phyloP scores from a whole-genome alignment of 2,113 vertebrate species.

The Psephotus haematonotus region DNA sequence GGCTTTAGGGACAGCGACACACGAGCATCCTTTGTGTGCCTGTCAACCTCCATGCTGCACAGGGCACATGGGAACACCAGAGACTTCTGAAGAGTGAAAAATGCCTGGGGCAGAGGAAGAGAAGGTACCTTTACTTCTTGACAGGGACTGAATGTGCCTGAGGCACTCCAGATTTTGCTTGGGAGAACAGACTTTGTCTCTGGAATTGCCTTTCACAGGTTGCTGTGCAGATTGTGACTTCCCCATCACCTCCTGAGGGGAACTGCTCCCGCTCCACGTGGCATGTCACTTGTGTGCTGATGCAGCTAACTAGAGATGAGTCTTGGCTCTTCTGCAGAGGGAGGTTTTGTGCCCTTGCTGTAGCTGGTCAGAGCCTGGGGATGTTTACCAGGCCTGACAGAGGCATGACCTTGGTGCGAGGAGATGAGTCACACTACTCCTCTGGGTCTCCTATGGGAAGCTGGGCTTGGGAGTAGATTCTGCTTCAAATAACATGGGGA shows the following conservation, averaged over 20 bases:
- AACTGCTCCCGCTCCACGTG: rapidly evolving
- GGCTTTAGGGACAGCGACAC: not conserved
- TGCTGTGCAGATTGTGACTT: not conserved
- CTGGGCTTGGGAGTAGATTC: not conserved
- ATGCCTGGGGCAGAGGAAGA: not conserved
- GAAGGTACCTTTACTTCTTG: not conserved
- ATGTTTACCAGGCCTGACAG: not conserved
- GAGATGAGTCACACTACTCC: not conserved
- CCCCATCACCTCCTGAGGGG: not conserved
- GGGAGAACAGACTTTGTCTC: not conserved
- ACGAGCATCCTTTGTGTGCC: not conserved
- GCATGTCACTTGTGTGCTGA: not conserved
- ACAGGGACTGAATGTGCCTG: not conserved
- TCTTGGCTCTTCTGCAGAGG: not conserved
- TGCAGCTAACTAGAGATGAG: not conserved
- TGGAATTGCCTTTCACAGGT: not conserved
- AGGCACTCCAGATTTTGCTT: rapidly evolving
- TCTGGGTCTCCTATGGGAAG: not conserved
- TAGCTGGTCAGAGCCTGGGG: not conserved
- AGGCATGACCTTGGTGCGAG: not conserved
- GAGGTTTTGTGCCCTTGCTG: not conserved
- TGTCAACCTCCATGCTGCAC: not conserved
- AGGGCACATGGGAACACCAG: not conserved
- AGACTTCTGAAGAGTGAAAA: not conserved
- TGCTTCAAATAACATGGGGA: not conserved